These are phyloP conservation scores for Calliopsis andreniformis DNA, from an alignment of 1,140 invertebrate genomes.

Conservation along the genomic window DNA sequence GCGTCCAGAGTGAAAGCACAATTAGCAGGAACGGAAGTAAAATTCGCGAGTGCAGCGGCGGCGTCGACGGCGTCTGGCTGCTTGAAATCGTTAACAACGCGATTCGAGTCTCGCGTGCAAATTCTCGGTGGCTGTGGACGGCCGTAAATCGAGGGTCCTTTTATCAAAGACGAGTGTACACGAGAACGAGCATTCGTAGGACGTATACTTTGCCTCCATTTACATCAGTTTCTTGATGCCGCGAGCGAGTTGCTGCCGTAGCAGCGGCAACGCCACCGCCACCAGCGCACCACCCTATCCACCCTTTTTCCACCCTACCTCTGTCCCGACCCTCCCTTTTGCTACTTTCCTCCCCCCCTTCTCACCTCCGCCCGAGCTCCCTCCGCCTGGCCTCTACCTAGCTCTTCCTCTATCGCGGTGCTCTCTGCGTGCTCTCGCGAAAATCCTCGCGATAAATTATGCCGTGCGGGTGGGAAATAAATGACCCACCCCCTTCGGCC, in stretches of 20 bases:
- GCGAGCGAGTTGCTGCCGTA: conserved; percentile 61
- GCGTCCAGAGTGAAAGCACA: background rate
- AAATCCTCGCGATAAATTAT: conserved; percentile 82
- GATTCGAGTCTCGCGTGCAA: conserved; percentile 35
- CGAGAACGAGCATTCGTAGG: conserved; percentile 54
- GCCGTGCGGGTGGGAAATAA: conserved; percentile 80
- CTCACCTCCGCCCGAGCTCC: conserved; percentile 58
- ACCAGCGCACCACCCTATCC: conserved; percentile 16
- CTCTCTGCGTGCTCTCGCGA: conserved; percentile 80
- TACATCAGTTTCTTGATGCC: conserved; percentile 68
- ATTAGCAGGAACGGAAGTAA: conserved; percentile 5
- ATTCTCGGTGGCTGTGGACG: conserved; percentile 28
- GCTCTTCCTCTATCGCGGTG: conserved; percentile 64
- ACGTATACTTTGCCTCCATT: conserved; percentile 64
- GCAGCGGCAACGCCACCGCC: conserved; percentile 43
- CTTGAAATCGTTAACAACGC: conserved; percentile 36
- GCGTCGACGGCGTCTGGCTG: conserved; percentile 5
- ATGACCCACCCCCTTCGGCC: conserved; percentile 79
- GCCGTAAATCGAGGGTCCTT: conserved; percentile 49
- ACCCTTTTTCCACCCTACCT: conserved; percentile 56
- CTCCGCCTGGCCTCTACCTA: too few species aligned
- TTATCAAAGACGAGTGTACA: conserved; percentile 53
- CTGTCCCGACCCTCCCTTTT: conserved; percentile 45
- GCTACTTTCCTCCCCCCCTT: conserved; percentile 47
- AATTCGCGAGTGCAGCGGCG: conserved; percentile 3